Base-by-base conservation (phyloP, 2,797 vertebrate species). In the Catharus ustulatus region DNA sequence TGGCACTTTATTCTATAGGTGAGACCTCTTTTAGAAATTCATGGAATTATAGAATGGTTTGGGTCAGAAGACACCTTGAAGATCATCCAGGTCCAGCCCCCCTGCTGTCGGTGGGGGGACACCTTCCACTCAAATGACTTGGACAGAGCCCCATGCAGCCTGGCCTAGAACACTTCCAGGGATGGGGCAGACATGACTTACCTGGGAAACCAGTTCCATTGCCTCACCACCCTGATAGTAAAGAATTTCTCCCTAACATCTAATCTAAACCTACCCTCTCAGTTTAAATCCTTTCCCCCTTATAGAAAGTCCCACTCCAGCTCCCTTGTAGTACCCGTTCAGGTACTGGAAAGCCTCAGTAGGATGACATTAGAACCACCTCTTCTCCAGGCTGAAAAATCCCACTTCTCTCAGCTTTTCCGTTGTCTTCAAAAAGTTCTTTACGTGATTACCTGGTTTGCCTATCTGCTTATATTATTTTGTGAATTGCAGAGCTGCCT, bases 161-260 rank as follows among this genome's bases (percentile, higher is more conserved):
- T 38, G 57, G 32, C 24, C 24, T 43, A 8, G 32, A 55, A 9
- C 32, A n/a, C 4, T 69, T 51, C 11, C n/a, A 63, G 36, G 29
- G 26, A 24, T 75, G 15, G 3, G 7, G 6, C 23, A 82, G n/a
- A 23, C 19, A 13, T 0, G 1, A 7, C 3, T 29, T 68, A 6
- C 11, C 19, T 55, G 34, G 49, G 32, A 59, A 62, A 57, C 32
- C 24, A 26, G 24, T 46, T 40, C 46, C 26, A 40, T 27, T 54
- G 13, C 29, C 24, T 77, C 20, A 19, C 10, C 3, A 11, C 16
- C 9, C 14, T 51, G n/a, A 51, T 12, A 7, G 26, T 18, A 49
- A 57, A 43, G 15, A 24, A 43, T 57, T 62, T 69, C 48, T n/a
- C 62, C 16, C 32, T 57, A 24, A 13, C 29, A 30, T n/a, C 43